Evolutionary conservation across 2,888 invertebrate species (phyloP), one percentile per base, ranked within the genome.

Genomic region (Drosophila kambysellisi): DNA sequence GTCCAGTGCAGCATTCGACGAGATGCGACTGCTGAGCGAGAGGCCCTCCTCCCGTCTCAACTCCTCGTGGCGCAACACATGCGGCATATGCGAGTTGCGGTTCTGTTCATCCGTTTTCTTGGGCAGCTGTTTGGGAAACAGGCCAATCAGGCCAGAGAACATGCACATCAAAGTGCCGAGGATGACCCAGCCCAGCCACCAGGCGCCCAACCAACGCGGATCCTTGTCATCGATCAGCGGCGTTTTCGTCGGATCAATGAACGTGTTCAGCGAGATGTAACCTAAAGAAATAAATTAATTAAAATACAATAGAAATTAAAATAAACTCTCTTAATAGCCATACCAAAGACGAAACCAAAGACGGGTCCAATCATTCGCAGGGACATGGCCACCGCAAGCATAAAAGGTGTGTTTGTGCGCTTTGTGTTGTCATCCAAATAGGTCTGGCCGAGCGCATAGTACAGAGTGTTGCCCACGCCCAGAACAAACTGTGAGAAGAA

Each of bases 171-270:
- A 91, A 0, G 92, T 89, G 15, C 93, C 93, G 12, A 94, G 75
- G 39, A 95, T 93, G 32, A 94, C 94, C 95, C 95, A 95, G 17
- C 95, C 96, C n/a, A 96, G 92, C 96, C 96, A 96, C 96, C 96
- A 96, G 12, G 96, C 96, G 29, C 96, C 96, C 77, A 93, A 91
- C 96, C 96, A 96, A 78, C 96, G 93, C 3, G 96, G 95, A 91
- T 95, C 95, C 66, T 94, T 94, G 53, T 93, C 93, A 53, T 94
- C 94, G 39, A 95, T 95, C 11, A 95, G 89, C 0, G 95, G 95
- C 11, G 95, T 95, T 54, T 95, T 93, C 1, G 91, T 92, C 0
- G 95, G 95, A 86, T 95, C 95, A 63, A 95, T 95, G 84, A 95
- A 95, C 1, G 94, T 86, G 79, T 94, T 95, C 7, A 95, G 88